Base-by-base conservation (phyloP, 2,797 vertebrate species). In the Neopelma chrysocephalum region DNA sequence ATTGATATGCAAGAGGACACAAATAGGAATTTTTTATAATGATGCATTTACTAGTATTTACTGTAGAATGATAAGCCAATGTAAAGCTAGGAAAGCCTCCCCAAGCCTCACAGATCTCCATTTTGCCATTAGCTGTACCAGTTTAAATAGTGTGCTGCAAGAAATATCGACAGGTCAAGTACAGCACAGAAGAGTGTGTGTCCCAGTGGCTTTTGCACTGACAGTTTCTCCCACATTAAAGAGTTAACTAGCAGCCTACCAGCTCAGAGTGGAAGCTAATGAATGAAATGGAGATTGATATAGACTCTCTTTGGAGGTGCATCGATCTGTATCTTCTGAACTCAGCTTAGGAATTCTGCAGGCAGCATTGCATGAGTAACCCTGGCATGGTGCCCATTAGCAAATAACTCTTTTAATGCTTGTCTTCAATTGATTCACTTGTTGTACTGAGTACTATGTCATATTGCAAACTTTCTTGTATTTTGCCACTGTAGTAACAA, bases 211-310 rank as follows among this genome's bases (percentile, higher is more conserved):
- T 97, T 98, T 98, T 98, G 96, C 96, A 97, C 97, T 97, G 97
- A 98, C 98, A 98, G 96, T 97, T 98, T 98, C 98, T 97, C 97
- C 97, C 97, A 98, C 98, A 98, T 98, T 98, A 98, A 98, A 98
- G 97, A 98, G 98, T 98, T 98, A 98, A 98, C 98, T 98, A 98
- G 98, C 97, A 97, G 95, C 98, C 97, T 97, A 96, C 97, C 97
- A 97, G 97, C 98, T 96, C 96, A 19, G 97, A 97, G 96, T 97
- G 97, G 97, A 97, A 98, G 98, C 98, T 98, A 98, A 98, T 98
- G 97, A 98, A 98, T 98, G 97, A 98, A 98, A 98, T 98, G 98
- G 97, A 98, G 98, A 98, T 98, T 98, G 98, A 98, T 98, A 97
- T 98, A 98, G 98, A 97, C 97, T 98, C 97, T 98, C 97, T 98